Conservation (phyloP, 2,888 invertebrate species). For the Eupithecia vulgata region DNA sequence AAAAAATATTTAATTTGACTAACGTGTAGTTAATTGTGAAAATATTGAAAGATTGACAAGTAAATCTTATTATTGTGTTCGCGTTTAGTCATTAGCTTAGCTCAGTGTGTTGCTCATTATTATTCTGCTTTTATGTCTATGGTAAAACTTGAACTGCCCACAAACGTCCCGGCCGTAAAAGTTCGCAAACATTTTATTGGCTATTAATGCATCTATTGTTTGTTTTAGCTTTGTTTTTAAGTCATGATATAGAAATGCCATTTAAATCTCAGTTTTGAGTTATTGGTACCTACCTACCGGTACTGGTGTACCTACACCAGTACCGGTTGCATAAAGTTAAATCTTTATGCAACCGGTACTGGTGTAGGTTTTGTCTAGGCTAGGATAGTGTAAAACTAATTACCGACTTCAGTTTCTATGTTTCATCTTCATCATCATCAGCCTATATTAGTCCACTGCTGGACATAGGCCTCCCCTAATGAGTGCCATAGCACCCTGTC, state of each 20-base stretch:
- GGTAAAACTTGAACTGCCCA: slow-evolving; percentile 44
- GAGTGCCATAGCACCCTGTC: no score
- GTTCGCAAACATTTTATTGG: slow-evolving; percentile 63
- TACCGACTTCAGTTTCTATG: no score
- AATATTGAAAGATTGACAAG: not conserved
- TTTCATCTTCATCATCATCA: no score
- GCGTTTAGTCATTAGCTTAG: not conserved
- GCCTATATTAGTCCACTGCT: no score
- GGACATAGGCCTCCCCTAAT: no score
- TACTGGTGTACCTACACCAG: no score
- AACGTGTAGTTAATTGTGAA: not conserved
- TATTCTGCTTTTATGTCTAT: slow-evolving; percentile 42
- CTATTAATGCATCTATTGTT: slow-evolving; percentile 67
- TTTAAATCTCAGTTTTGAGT: not conserved
- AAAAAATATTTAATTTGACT: not conserved
- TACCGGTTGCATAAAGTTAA: no score
- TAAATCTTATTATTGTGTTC: not conserved
- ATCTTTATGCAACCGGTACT: no score
- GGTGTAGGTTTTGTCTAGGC: not conserved
- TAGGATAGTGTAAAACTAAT: not conserved
- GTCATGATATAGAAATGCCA: not conserved
- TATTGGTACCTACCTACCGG: no score
- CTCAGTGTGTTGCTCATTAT: slow-evolving; percentile 30
- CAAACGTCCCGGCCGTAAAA: slow-evolving; percentile 59
- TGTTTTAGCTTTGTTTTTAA: slow-evolving; percentile 55